phyloP scores from a whole-genome alignment of 1,140 invertebrate genomes.

The Heliconius congener region DNA sequence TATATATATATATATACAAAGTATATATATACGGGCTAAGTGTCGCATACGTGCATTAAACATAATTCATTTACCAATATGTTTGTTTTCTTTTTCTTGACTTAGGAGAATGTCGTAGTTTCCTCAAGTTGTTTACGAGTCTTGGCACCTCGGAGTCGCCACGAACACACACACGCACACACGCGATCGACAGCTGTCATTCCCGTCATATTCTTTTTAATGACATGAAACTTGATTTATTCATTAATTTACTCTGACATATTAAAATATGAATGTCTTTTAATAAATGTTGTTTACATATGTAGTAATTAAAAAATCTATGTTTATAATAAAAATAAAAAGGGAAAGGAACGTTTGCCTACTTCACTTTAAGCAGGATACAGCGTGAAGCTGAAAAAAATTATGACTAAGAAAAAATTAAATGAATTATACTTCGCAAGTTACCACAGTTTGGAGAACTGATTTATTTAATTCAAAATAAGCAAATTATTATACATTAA shows the following conservation, averaged over 20 bases:
- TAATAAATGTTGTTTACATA: too few relatives aligned
- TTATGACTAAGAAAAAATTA: too few relatives aligned
- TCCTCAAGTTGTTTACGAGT: constrained; percentile 25
- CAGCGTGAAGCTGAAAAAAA: too few relatives aligned
- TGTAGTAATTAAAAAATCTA: too few relatives aligned
- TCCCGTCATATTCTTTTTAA: constrained; percentile 27
- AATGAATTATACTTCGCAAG: too few relatives aligned
- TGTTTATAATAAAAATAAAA: too few relatives aligned
- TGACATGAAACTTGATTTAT: neutral
- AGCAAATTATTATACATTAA: neutral
- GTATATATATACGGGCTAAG: too few relatives aligned
- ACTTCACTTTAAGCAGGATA: too few relatives aligned
- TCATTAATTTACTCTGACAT: neutral
- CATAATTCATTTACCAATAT: neutral
- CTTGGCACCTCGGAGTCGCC: constrained; percentile 22
- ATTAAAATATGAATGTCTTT: too few relatives aligned
- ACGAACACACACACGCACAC: neutral
- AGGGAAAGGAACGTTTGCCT: too few relatives aligned
- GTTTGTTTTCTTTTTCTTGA: neutral
- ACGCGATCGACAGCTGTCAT: constrained; percentile 28
- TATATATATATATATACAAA: neutral
- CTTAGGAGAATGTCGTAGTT: constrained; percentile 7
- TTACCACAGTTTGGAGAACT: too few relatives aligned
- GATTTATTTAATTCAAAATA: too few relatives aligned
- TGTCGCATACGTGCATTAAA: neutral